Evolutionary conservation across 2,888 invertebrate genomes (phyloP), one percentile per base, ranked within the genome.

Genomic region (Stenichneumon culpator): DNA sequence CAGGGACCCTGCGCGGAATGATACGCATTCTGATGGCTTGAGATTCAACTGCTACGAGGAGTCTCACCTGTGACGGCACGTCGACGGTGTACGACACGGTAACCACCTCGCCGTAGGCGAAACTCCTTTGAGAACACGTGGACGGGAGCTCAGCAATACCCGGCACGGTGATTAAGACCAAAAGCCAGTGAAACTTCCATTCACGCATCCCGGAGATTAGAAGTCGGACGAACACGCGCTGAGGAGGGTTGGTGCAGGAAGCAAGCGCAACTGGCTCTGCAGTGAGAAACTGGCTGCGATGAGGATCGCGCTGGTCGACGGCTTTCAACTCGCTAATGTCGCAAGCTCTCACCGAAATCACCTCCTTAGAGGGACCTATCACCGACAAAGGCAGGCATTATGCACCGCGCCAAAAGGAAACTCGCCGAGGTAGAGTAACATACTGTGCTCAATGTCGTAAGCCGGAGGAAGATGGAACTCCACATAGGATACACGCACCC

Each of bases 311-410:
- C 47, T 60, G 60, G 72, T 85, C 82, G 72, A 67, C 54, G 72
- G 54, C 77, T 82, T 80, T 82, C 79, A 85, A 80, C 57, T 85
- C 68, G 82, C 79, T 80, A 78, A 85, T 74, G 69, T 75, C 68
- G 63, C 85, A 79, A 85, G 85, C 82, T 82, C 2, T 16, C 7
- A 16, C 11, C 32, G 14, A 14, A 60, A n/a, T 32, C 28, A 32
- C 28, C 60, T 60, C 2, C 60, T 25, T 4, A 9, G 25, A 22
- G 54, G 25, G 14, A 9, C 22, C 54, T 11, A 68, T 60, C 50
- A 44, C 57, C 72, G 47, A 72, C 77, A 73, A 82, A 78, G 57
- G 65, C 16, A 47, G n/a, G 19, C 60, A 78, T 78, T 69, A 73
- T 78, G 47, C n/a, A 54, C 73, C 44, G 50, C 57, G 60, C 25